Evolutionary conservation across 2,888 invertebrate genomes (phyloP), one percentile per base, ranked within the genome.

Genomic region (Temnothorax ravouxi): DNA sequence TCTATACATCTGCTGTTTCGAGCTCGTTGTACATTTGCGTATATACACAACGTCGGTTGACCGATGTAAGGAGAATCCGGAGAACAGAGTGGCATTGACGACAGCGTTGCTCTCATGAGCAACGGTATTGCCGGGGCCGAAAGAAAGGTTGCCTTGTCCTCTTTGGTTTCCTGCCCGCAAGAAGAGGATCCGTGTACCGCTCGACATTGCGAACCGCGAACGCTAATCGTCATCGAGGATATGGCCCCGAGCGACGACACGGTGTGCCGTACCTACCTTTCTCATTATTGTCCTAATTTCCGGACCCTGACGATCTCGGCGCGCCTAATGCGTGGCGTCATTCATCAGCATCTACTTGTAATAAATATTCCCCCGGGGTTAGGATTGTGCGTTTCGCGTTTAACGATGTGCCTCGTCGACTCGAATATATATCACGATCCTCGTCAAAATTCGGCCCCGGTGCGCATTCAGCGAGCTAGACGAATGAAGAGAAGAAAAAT

Each of bases 121-220:
- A 91, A 87, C 84, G 86, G 88, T 87, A 91, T 84, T 67, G 74
- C 76, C 74, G 54, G 47, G 47, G 74, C 18, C 38, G 56, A 75
- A 91, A 87, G 91, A 91, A 92, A 90, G 88, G 76, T 84, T 84
- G 84, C 88, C 86, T 86, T 89, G 89, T 88, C 88, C 83, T 75
- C 61, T 34, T 79, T 54, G 77, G 52, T 69, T 80, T 77, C 74
- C 75, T 66, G 75, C 82, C 61, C 71, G 80, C 85, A 74, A 85
- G 74, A 56, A 79, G 80, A 85, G 61, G 54, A 83, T 54, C 77
- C 59, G 38, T 41, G 54, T 76, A 74, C 29, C 61, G 69, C 47
- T 62, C 64, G 56, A 81, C 80, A 74, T 52, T 44, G 29, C n/a
- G 67, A 72, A 72, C 38, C 79, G 52, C 74, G 76, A 76, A 83